Percentiles rank a stretch among this genome's conserved stretches.
Evolutionary conservation across 2,113 vertebrate species (phyloP).

Genomic region (Anhinga rufa): DNA sequence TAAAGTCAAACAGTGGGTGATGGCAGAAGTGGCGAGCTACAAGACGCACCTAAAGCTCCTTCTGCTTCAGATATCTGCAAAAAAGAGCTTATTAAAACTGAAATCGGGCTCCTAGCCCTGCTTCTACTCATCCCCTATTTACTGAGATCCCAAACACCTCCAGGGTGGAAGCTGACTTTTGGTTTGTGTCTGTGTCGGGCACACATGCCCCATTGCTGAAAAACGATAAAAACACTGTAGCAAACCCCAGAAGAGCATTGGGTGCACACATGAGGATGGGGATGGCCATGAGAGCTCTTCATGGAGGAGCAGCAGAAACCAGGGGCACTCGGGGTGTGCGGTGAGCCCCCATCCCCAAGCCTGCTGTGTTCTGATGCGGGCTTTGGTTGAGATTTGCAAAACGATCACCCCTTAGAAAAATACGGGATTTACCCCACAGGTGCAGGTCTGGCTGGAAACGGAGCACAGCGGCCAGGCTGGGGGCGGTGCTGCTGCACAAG

Average conservation of each 20-base stretch:
- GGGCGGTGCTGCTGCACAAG: background rate
- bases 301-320: background rate
- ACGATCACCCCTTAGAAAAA: background rate
- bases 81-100: background rate
- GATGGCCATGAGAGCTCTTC: background rate
- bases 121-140: background rate
- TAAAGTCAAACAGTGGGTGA: background rate
- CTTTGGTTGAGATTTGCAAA: background rate
- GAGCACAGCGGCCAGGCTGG: background rate
- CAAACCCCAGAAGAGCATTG: background rate
- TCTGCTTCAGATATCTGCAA: background rate
- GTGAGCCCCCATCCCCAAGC: rapidly evolving
- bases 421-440: background rate
- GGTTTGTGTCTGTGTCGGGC: background rate
- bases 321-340: too few relatives aligned
- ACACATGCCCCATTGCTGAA: rapidly evolving
- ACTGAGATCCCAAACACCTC: background rate
- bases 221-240: background rate
- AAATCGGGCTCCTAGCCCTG: background rate
- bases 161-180: background rate
- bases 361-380: background rate
- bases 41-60: background rate
- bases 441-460: background rate
- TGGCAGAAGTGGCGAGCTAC: background rate
- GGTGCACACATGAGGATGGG: background rate